Percentiles rank a stretch among this genome's conserved stretches.
Conservation (phyloP, 2,888 invertebrate species). For the Blomia tropicalis region DNA sequence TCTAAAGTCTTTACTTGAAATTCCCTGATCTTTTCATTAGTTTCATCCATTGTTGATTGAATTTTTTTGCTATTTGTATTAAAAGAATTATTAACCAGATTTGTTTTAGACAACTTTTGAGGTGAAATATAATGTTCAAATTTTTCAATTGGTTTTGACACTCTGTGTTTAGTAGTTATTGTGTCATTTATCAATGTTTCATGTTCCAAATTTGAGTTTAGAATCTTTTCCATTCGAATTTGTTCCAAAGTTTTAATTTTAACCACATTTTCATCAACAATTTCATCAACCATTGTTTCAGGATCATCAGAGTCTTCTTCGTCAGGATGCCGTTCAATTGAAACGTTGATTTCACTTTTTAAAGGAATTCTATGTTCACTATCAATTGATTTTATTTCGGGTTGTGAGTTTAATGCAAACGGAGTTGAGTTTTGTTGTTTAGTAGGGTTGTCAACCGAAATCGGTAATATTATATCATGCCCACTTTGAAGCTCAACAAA, state of each 20-base stretch:
- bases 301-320: conserved; percentile 31
- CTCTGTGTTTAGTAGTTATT: neutral
- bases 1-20: conserved; percentile 31
- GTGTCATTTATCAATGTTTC: too few relatives aligned
- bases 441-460: neutral
- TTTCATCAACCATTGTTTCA: conserved; percentile 1
- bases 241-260: conserved; percentile 51
- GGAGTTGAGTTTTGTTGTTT: neutral
- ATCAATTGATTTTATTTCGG: neutral
- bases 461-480: conserved; percentile 9
- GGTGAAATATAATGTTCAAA: neutral
- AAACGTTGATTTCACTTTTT: conserved; percentile 6
- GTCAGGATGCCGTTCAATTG: conserved; percentile 16
- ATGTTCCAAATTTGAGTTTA: conserved; percentile 54
- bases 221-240: conserved; percentile 50
- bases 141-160: too few relatives aligned
- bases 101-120: neutral
- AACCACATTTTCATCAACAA: conserved; percentile 16
- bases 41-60: neutral
- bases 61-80: neutral
- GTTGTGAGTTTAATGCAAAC: neutral
- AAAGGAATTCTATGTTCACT: neutral
- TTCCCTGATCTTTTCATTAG: neutral
- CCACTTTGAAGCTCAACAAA: neutral
- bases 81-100: neutral